Percentiles rank a stretch among this genome's conserved stretches.
These are phyloP conservation scores for Lathamus discolor DNA, from an alignment of 2,113 vertebrate species.

Conservation along the genomic window DNA sequence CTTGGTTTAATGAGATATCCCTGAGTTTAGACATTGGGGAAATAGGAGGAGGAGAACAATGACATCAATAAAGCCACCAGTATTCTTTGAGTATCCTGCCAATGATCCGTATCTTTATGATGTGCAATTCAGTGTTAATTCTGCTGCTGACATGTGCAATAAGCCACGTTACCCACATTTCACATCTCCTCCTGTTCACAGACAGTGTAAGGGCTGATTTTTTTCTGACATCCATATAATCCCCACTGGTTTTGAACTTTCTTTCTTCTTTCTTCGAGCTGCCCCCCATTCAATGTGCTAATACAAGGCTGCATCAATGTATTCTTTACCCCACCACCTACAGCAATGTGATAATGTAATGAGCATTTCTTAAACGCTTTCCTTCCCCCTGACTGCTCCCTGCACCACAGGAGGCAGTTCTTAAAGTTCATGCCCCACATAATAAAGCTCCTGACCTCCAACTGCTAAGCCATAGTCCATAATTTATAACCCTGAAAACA, in stretches of 20 bases:
- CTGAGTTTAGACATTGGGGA: slow-evolving; percentile 14
- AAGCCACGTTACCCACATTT: neutral
- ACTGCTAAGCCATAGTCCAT: neutral
- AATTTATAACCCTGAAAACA: neutral
- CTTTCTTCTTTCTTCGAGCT: neutral
- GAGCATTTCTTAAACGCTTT: neutral
- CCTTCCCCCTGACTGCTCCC: neutral
- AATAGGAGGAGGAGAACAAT: slow-evolving; percentile 62
- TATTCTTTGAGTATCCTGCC: slow-evolving; percentile 16
- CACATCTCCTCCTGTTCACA: neutral
- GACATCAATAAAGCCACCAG: slow-evolving; percentile 45
- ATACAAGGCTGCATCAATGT: neutral
- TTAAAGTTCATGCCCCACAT: neutral
- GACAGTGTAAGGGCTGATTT: neutral
- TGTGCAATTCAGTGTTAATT: slow-evolving; percentile 15
- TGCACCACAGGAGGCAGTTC: neutral
- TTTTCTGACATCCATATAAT: slow-evolving; percentile 14
- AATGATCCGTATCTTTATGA: slow-evolving; percentile 5
- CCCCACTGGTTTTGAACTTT: neutral
- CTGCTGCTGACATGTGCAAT: neutral
- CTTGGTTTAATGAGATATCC: slow-evolving; percentile 64
- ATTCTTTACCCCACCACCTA: neutral
- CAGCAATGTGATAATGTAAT: neutral
- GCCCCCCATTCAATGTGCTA: neutral
- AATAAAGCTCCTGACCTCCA: neutral